phyloP scores from a whole-genome alignment of 2,113 vertebrate species.

The Alligator mississippiensis region DNA sequence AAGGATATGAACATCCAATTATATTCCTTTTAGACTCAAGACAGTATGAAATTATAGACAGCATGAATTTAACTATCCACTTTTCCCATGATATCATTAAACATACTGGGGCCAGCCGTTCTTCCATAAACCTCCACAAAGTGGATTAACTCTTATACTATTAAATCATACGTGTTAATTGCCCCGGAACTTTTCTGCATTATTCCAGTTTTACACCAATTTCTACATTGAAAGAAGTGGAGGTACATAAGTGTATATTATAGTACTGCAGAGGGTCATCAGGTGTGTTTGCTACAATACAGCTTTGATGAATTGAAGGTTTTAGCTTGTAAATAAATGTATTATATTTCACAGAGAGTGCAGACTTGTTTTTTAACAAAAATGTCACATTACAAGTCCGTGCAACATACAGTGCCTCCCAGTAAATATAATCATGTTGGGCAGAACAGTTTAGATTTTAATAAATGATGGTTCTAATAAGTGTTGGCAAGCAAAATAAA shows the following conservation, averaged over 20 bases:
- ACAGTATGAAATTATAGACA: background rate
- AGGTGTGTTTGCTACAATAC: background rate
- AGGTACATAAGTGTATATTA: background rate
- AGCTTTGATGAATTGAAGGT: accelerated
- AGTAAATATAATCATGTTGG: background rate
- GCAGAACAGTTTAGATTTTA: too few species aligned
- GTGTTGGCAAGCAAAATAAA: too few species aligned
- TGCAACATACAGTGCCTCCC: background rate
- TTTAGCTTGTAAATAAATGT: background rate
- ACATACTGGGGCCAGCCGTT: background rate
- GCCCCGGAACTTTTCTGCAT: background rate
- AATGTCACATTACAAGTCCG: background rate
- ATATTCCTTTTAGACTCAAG: background rate
- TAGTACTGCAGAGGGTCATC: background rate
- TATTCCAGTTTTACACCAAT: background rate
- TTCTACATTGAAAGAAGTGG: background rate
- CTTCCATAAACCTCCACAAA: background rate
- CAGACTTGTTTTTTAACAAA: background rate
- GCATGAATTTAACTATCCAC: background rate
- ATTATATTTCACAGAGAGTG: background rate
- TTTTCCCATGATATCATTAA: background rate
- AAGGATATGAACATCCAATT: background rate
- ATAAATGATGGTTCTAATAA: too few species aligned
- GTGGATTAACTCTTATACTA: background rate
- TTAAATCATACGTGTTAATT: background rate